Evolutionary conservation across 1,140 invertebrate species (phyloP), one percentile per base, ranked within the genome.

Genomic region (Drosophila arizonae): DNA sequence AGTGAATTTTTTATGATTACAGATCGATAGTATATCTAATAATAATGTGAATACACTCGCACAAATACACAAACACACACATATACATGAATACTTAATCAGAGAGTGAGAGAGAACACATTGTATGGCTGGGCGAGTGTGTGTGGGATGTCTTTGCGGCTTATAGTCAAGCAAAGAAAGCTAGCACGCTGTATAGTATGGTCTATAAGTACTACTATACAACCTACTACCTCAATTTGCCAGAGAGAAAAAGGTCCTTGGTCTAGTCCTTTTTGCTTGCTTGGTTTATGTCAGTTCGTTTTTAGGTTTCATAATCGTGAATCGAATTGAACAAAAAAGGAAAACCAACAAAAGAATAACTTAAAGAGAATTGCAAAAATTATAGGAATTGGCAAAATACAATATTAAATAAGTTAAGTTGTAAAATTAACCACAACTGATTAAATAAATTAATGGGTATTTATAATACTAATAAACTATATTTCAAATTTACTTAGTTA

Each of bases 201-300:
- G 61, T 90, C 41, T 46, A 46, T 70, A 69, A 28, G 54, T 77
- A 90, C 85, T 92, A 92, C 91, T 92, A 92, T 92, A 92, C 91
- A 92, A 92, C 91, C 91, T 92, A 92, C 91, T 92, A 92, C 91
- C 91, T 92, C 91, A 92, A 89, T 90, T 90, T 91, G 90, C 91
- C 90, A 91, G 89, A 91, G 78, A 90, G 84, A 88, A 89, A 88
- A 89, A 88, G 84, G 84, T 87, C 84, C 84, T 88, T 80, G 70
- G 77, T 79, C 73, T 67, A 75, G 84, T 87, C 84, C 84, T 79
- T 87, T 87, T 87, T 87, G 84, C 80, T 79, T 46, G 36, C 51
- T 58, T 41, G 73, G 46, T 52, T 52, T 45, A 17, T 33, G 45
- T 45, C 58, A 10, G 6, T 72, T 15, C 21, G 39, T 9, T 56